These are phyloP conservation scores for Odontothrips loti DNA, from an alignment of 2,888 invertebrate species.

Conservation along the genomic window DNA sequence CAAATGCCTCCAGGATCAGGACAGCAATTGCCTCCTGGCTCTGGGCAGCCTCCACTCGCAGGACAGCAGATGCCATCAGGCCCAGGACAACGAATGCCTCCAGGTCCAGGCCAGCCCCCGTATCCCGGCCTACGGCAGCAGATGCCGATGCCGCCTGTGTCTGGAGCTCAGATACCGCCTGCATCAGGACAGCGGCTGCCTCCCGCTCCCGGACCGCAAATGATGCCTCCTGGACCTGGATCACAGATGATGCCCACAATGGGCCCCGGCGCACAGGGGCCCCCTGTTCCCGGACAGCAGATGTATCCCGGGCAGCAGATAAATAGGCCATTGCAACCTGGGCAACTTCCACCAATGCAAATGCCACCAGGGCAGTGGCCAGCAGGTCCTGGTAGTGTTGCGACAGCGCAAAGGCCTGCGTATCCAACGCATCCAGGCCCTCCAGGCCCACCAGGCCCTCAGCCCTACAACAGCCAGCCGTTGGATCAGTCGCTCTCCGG, in stretches of 20 bases:
- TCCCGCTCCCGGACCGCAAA: constrained; percentile 14
- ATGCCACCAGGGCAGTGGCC: constrained; percentile 1
- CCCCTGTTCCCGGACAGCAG: constrained; percentile 27
- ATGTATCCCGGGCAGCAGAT: neutral
- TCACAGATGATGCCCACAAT: constrained; percentile 28
- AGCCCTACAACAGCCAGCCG: constrained; percentile 15
- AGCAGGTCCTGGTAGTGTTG: neutral
- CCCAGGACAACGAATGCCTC: neutral
- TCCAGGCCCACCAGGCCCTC: neutral
- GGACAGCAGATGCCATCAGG: neutral
- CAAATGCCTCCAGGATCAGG: neutral
- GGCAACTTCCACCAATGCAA: neutral
- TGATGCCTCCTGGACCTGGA: constrained; percentile 17
- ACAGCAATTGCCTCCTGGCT: constrained; percentile 29
- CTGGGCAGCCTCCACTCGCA: neutral
- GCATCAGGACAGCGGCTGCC: neutral
- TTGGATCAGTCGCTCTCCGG: neutral
- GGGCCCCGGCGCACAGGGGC: constrained; percentile 27
- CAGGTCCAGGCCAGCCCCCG: neutral
- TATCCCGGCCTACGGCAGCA: neutral
- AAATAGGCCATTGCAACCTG: neutral
- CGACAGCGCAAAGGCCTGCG: neutral
- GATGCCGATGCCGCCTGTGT: too few species aligned
- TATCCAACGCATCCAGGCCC: neutral
- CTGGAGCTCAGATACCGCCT: constrained; percentile 32